Evolutionary conservation across 2,888 invertebrate species (phyloP).

Genomic region (Empis livida): DNA sequence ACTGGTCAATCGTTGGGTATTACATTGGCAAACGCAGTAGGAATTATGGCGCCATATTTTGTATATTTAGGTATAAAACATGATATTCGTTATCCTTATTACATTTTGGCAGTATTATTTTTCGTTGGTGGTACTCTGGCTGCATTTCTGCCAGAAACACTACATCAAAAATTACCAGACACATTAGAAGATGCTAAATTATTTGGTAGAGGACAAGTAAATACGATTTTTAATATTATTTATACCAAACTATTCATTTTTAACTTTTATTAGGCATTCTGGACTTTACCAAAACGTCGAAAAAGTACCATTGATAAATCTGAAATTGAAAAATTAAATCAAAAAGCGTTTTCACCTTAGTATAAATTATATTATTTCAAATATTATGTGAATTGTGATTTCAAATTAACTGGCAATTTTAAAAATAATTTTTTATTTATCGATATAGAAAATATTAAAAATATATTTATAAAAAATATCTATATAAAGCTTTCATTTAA

Average conservation of each 20-base stretch:
- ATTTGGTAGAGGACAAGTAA: slow-evolving; percentile 40
- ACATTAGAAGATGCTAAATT: slow-evolving; percentile 46
- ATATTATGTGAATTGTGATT: slow-evolving; percentile 6
- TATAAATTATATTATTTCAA: slow-evolving; percentile 1
- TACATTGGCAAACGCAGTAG: slow-evolving; percentile 41
- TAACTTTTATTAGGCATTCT: slow-evolving; percentile 29
- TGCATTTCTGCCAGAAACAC: slow-evolving; percentile 48
- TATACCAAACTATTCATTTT: neutral
- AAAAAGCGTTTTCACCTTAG: slow-evolving; percentile 2
- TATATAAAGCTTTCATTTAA: too few species aligned
- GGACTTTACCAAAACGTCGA: slow-evolving; percentile 31
- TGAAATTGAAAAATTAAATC: slow-evolving; percentile 21
- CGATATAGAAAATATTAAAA: neutral
- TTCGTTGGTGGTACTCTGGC: slow-evolving; percentile 38
- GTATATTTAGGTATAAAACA: slow-evolving; percentile 40
- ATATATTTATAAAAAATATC: too few species aligned
- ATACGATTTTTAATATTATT: slow-evolving; percentile 1
- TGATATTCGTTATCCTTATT: slow-evolving; percentile 36
- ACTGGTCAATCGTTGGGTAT: slow-evolving; percentile 49
- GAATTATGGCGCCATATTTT: slow-evolving; percentile 46
- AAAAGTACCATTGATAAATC: slow-evolving; percentile 7
- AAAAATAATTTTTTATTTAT: neutral
- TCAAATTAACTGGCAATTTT: too few species aligned
- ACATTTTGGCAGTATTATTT: slow-evolving; percentile 34
- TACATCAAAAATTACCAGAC: slow-evolving; percentile 48